A percentile compares a stretch with the other conserved stretches of the same genome.
phyloP scores from a whole-genome alignment of 2,888 invertebrate genomes.

The Eupeodes luniger region DNA sequence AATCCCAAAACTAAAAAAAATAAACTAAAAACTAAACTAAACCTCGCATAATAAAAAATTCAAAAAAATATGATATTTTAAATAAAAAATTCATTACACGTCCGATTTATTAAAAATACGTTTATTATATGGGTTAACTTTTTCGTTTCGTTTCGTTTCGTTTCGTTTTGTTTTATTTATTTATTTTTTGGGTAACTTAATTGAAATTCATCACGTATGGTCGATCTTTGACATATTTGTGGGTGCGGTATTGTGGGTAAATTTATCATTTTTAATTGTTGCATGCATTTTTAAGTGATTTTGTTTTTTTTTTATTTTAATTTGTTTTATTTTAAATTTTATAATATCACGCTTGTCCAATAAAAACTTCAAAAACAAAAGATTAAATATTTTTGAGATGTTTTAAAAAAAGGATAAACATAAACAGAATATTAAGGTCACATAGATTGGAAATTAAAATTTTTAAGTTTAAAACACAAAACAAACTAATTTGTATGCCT shows the following conservation, averaged over 20 bases:
- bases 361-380: constrained; percentile 13
- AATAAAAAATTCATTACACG: constrained; percentile 66
- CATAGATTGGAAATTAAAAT: constrained; percentile 47
- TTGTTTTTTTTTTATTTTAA: constrained; percentile 8
- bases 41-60: constrained; percentile 26
- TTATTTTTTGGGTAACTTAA: constrained; percentile 32
- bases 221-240: constrained; percentile 78
- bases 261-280: constrained; percentile 76
- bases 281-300: constrained; percentile 46
- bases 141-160: neutral
- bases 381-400: neutral
- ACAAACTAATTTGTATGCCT: constrained; percentile 23
- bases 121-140: constrained; percentile 73
- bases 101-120: constrained; percentile 74
- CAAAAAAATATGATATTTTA: neutral
- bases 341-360: constrained; percentile 24
- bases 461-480: neutral
- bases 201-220: constrained; percentile 73
- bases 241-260: constrained; percentile 76
- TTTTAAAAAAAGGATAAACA: constrained; percentile 4
- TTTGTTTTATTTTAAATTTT: constrained; percentile 15
- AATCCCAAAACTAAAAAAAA: neutral
- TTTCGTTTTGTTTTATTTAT: neutral
- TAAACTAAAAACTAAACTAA: constrained; percentile 22
- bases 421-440: constrained; percentile 65